These are phyloP conservation scores for Rhagologus leucostigma DNA, from an alignment of 2,113 vertebrate species.

Conservation along the genomic window DNA sequence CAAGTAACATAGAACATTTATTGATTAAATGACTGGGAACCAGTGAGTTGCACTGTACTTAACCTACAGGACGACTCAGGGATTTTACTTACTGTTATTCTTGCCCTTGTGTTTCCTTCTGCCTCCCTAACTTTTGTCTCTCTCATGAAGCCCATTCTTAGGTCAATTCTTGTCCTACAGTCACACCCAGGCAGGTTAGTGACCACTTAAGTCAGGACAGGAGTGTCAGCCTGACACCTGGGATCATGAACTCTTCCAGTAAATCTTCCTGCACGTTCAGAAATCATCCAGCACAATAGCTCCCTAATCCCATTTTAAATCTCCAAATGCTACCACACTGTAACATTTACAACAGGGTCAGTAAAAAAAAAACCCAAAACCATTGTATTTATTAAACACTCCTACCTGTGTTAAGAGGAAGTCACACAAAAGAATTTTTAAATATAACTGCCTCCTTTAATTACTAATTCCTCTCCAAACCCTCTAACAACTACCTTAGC, in stretches of 20 bases:
- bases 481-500: neutral
- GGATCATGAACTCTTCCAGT: neutral
- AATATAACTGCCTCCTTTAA: neutral
- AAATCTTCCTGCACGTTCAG: neutral
- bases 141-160: neutral
- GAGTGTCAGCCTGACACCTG: neutral
- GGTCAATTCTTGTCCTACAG: neutral
- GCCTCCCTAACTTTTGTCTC: neutral
- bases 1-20: neutral
- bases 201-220: neutral
- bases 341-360: neutral
- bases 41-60: neutral
- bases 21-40: conserved; percentile 21
- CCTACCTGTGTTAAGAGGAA: neutral
- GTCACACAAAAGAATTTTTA: neutral
- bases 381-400: neutral
- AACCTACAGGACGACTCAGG: neutral
- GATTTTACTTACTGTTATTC: neutral
- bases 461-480: neutral
- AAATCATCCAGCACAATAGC: neutral
- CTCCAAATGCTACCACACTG: neutral
- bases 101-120: neutral
- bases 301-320: neutral
- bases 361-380: neutral
- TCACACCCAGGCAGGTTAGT: neutral